phyloP scores from a whole-genome alignment of 2,888 invertebrate genomes.

The Dexiosoma caninum region DNA sequence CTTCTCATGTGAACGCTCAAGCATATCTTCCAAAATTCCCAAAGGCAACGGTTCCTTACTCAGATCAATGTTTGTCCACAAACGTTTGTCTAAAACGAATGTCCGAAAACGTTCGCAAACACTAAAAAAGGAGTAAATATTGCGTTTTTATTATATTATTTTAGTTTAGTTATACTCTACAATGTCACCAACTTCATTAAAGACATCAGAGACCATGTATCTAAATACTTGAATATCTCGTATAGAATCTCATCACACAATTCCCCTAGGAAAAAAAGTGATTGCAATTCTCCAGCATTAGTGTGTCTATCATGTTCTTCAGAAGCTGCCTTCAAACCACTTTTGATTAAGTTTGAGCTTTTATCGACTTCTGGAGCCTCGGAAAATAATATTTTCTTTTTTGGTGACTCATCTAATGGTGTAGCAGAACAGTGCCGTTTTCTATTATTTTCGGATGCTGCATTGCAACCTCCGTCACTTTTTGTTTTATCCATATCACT shows the following conservation, averaged over 20 bases:
- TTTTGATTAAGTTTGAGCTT: conserved; percentile 5
- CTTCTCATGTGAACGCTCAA: conserved; percentile 71
- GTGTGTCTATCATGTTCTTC: background rate
- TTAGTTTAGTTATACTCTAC: background rate
- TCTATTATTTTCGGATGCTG: conserved; percentile 55
- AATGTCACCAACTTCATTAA: conserved; percentile 72
- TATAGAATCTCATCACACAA: conserved; percentile 76
- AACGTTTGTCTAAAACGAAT: conserved; percentile 73
- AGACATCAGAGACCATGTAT: conserved; percentile 72
- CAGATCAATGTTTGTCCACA: conserved; percentile 75
- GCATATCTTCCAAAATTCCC: conserved; percentile 70
- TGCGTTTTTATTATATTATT: background rate
- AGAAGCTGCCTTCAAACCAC: background rate
- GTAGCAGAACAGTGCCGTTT: conserved; percentile 69
- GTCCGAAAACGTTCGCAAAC: conserved; percentile 73
- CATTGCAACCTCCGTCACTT: background rate
- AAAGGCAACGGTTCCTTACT: conserved; percentile 70
- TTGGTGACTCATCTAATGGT: conserved; percentile 60
- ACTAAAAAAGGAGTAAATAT: conserved; percentile 64
- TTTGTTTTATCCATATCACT: conserved; percentile 17
- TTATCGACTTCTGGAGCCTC: conserved; percentile 9
- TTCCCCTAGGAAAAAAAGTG: conserved; percentile 66
- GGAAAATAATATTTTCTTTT: conserved; percentile 6
- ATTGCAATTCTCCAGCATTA: conserved; percentile 45
- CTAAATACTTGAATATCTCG: conserved; percentile 75